Conservation (phyloP, 1,140 invertebrate species). For the Sarcophaga bullata region DNA sequence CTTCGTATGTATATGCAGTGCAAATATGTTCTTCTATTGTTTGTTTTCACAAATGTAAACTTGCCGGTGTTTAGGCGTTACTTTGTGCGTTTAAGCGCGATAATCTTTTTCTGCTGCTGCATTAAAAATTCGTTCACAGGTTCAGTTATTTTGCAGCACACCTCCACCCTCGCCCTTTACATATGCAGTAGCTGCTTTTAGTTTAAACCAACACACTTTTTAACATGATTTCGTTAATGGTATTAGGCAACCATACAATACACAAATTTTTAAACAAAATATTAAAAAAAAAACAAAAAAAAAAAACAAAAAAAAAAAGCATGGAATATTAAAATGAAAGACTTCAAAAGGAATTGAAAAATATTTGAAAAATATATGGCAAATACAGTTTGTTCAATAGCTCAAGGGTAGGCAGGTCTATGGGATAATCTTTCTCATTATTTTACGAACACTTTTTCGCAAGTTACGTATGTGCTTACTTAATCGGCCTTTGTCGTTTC, state of each 20-base stretch:
- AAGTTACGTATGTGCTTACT: no score
- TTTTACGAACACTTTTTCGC: no score
- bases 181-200: not conserved
- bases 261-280: not conserved
- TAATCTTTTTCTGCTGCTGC: slow-evolving; percentile 10
- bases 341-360: slow-evolving; percentile 4
- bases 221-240: not conserved
- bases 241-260: slow-evolving; percentile 19
- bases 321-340: slow-evolving; percentile 26
- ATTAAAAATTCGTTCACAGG: not conserved
- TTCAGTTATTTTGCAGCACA: not conserved
- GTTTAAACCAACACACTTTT: not conserved
- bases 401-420: not conserved
- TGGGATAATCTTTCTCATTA: no score
- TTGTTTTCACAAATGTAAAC: not conserved
- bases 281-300: no score
- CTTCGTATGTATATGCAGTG: no score
- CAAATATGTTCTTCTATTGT: no score
- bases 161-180: not conserved
- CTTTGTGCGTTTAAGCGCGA: slow-evolving; percentile 33
- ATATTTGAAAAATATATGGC: not conserved
- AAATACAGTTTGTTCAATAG: not conserved
- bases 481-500: no score
- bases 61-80: slow-evolving; percentile 17
- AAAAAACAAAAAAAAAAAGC: not conserved